Conservation (phyloP, 2,888 invertebrate genomes). For the Drosophila paramelanica region DNA sequence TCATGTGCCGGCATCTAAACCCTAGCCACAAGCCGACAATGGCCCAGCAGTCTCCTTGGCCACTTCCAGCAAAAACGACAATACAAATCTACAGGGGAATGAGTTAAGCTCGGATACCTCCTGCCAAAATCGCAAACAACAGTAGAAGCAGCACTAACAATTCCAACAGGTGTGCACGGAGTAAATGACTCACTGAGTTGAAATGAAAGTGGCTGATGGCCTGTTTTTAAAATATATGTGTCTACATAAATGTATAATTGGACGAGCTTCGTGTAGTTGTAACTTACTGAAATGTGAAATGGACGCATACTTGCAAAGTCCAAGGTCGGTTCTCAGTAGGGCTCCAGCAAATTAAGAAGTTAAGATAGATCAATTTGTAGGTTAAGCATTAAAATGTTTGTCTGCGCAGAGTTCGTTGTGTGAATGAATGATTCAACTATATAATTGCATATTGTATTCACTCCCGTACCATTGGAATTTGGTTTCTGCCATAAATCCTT, state of each 20-base stretch:
- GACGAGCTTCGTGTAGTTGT: constrained; percentile 76
- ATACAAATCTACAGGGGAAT: constrained; percentile 54
- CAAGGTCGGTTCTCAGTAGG: constrained; percentile 17
- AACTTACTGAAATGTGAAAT: constrained; percentile 57
- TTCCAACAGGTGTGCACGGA: constrained; percentile 44
- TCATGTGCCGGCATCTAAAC: constrained; percentile 32
- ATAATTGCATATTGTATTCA: not conserved
- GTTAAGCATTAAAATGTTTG: constrained; percentile 24
- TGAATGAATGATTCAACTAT: constrained; percentile 1
- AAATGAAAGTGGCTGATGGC: constrained; percentile 16
- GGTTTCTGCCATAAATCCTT: not conserved
- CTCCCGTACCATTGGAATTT: not conserved
- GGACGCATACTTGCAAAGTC: constrained; percentile 12
- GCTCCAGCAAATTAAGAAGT: constrained; percentile 9
- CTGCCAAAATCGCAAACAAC: constrained; percentile 5
- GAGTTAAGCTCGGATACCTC: constrained; percentile 18
- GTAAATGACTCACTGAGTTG: constrained; percentile 15
- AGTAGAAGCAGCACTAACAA: constrained; percentile 10
- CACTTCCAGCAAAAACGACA: constrained; percentile 54
- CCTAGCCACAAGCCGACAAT: constrained; percentile 54
- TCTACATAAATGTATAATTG: constrained; percentile 32
- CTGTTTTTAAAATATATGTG: constrained; percentile 53
- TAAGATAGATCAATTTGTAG: constrained; percentile 36
- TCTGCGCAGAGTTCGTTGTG: constrained; percentile 6
- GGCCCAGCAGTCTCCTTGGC: constrained; percentile 14